phyloP scores from a whole-genome alignment of 2,888 invertebrate genomes.

The Odiellus spinosus region DNA sequence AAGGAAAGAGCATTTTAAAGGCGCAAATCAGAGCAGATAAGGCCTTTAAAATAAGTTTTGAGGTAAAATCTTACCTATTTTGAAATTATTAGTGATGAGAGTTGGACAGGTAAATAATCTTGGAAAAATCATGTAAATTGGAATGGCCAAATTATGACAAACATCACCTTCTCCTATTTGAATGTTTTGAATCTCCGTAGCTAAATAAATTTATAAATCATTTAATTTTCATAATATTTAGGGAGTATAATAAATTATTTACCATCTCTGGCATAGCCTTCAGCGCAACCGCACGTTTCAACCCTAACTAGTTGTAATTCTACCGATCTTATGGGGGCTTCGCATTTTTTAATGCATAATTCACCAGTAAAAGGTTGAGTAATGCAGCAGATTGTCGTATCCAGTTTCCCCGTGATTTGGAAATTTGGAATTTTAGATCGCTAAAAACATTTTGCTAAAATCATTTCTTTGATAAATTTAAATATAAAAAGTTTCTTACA shows the following conservation, averaged over 20 bases:
- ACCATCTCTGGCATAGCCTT: conserved; percentile 85
- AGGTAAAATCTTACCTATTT: conserved; percentile 53
- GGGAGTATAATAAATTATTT: conserved; percentile 20
- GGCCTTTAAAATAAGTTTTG: too few relatives aligned
- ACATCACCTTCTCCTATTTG: conserved; percentile 91
- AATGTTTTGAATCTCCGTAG: conserved; percentile 95
- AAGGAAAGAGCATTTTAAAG: too few relatives aligned
- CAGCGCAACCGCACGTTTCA: conserved; percentile 84
- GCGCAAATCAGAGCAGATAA: too few relatives aligned
- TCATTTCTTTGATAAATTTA: neutral
- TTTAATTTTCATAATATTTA: too few relatives aligned
- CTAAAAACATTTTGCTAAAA: conserved; percentile 9
- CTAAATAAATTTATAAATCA: conserved; percentile 35
- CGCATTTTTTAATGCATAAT: conserved; percentile 64
- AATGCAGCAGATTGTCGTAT: conserved; percentile 65
- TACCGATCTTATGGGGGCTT: conserved; percentile 70
- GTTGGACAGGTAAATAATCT: conserved; percentile 89
- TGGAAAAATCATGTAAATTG: conserved; percentile 90
- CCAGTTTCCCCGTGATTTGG: conserved; percentile 61
- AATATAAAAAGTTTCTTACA: too few relatives aligned
- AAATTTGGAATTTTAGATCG: conserved; percentile 55
- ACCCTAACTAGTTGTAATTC: conserved; percentile 86
- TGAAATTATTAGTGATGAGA: conserved; percentile 73
- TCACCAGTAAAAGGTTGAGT: conserved; percentile 76
- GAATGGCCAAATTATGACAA: conserved; percentile 58